These are phyloP conservation scores for Tetragonula clypearis DNA, from an alignment of 1,140 invertebrate genomes.

Conservation along the genomic window DNA sequence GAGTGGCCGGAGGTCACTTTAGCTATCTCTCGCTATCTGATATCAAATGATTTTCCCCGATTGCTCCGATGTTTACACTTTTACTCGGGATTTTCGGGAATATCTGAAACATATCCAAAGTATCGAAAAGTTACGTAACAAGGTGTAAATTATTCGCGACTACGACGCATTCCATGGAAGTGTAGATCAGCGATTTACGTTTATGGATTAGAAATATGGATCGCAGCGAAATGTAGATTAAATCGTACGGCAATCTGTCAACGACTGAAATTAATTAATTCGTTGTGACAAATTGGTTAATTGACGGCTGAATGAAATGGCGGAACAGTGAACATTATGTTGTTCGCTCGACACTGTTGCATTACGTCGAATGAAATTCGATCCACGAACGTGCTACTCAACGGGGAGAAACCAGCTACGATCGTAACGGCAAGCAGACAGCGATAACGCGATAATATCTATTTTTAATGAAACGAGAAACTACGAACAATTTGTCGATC, in stretches of 20 bases:
- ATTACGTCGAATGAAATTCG: not conserved
- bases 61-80: not conserved
- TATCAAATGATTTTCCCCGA: conserved; percentile 29
- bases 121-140: too few relatives aligned
- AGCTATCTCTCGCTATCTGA: conserved; percentile 11
- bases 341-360: not conserved
- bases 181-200: not conserved
- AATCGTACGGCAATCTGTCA: not conserved
- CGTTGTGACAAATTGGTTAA: not conserved
- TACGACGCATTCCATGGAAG: not conserved
- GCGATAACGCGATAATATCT: not conserved
- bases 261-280: not conserved
- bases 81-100: not conserved
- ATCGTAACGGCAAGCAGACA: not conserved
- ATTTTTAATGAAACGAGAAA: not conserved
- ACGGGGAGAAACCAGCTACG: not conserved
- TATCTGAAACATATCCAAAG: not conserved
- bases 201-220: not conserved
- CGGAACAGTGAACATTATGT: not conserved
- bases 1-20: conserved; percentile 57
- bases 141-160: too few relatives aligned
- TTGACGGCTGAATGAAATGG: not conserved
- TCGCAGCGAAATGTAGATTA: not conserved
- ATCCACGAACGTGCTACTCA: not conserved
- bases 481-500: not conserved